Base-by-base conservation (phyloP, 2,888 invertebrate genomes). In the Eupithecia insigniata region DNA sequence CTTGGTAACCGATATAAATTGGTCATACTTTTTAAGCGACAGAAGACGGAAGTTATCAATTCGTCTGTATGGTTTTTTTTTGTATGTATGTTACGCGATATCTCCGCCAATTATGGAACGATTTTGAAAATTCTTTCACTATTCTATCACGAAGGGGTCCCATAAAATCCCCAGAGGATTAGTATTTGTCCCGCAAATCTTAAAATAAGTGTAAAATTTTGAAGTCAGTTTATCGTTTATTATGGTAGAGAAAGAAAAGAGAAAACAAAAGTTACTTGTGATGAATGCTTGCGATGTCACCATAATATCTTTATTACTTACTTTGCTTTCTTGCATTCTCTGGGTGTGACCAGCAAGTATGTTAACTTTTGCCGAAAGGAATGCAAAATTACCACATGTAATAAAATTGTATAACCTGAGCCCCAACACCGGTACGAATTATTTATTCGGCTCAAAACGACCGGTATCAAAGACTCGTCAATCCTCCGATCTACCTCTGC, bases 371-470 rank as follows among this genome's bases (percentile, higher is more conserved):
- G 30, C 46, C 30, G 32, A 66, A 72, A 70, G 70, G 70, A 70
- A 70, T 73, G 73, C 65, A 61, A 68, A 69, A 60, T 67, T 30
- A 65, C 70, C 58, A 30, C 62, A 64, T 51, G 55, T 12, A 64
- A 65, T 46, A 67, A 67, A 51, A 73, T 70, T n/a, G 70, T 39
- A 66, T 60, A 71, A 74, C 71, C 66, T 64, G 71, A 10, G 34
- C 61, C 30, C 34, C 61, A n/a, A 62, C 12, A 26, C 26, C 26
- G 22, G 18, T 22, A 22, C 55, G 4, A 22, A 55, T 55, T 12
- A 22, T 26, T 12, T 51, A 51, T 26, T 26, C n/a, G n/a, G n/a
- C 46, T n/a, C 46, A n/a, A 46, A 46, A 46, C 22, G n/a, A 46
- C n/a, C 46, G n/a, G n/a, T 22, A 10, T 1, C 1, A 43, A 18